Percentiles rank a stretch among this genome's conserved stretches.
phyloP scores from a whole-genome alignment of 2,888 invertebrate species.

The Epinotia ramella region DNA sequence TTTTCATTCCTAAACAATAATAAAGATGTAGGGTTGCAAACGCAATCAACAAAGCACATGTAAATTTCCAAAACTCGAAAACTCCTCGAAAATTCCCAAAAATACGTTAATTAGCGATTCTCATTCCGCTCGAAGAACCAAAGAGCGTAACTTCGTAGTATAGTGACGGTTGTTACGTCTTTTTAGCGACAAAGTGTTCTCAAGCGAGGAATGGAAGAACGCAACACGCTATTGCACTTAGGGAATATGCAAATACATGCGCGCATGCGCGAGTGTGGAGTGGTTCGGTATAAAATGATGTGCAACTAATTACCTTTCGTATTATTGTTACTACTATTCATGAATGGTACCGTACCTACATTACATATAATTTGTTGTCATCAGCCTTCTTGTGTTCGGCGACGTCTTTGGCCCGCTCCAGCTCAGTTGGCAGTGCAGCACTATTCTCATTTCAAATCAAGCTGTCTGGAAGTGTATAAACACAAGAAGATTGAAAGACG shows the following conservation, averaged over 20 bases:
- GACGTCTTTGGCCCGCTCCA: too few species aligned
- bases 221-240: constrained; percentile 84
- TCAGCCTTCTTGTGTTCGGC: too few species aligned
- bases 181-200: not conserved
- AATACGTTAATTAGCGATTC: constrained; percentile 69
- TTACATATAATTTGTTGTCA: too few species aligned
- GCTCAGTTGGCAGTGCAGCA: too few species aligned
- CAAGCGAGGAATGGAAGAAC: constrained; percentile 11
- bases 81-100: constrained; percentile 33
- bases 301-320: not conserved
- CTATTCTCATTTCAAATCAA: too few species aligned
- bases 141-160: constrained; percentile 59
- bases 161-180: not conserved
- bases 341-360: too few species aligned
- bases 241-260: constrained; percentile 82
- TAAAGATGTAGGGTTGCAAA: constrained; percentile 10
- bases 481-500: too few species aligned
- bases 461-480: too few species aligned
- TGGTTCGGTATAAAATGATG: constrained; percentile 36
- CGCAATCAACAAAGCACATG: constrained; percentile 29
- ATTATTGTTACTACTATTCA: not conserved
- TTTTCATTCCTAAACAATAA: not conserved
- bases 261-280: constrained; percentile 68
- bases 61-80: constrained; percentile 25
- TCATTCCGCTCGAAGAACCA: constrained; percentile 54